Evolutionary conservation across 2,888 invertebrate species (phyloP).

Genomic region (Gandaritis pyraliata): DNA sequence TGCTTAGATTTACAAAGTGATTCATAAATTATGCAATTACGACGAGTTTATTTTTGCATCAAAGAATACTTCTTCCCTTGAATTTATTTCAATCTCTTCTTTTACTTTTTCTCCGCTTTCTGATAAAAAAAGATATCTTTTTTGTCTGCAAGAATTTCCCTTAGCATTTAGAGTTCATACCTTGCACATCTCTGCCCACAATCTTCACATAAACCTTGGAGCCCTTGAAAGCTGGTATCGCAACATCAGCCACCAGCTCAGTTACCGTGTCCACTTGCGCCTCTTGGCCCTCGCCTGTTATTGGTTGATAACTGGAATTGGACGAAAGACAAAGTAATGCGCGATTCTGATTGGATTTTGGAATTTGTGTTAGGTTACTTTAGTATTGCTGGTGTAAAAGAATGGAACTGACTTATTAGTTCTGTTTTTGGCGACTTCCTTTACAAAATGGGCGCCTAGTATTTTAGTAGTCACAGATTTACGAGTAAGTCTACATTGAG

Average conservation of each 20-base stretch:
- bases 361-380: neutral
- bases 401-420: too few relatives aligned
- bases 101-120: too few relatives aligned
- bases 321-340: neutral
- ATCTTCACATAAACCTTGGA: conserved; percentile 71
- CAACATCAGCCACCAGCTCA: conserved; percentile 61
- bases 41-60: too few relatives aligned
- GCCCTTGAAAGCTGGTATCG: conserved; percentile 61
- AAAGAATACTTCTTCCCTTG: too few relatives aligned
- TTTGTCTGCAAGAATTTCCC: neutral
- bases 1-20: too few relatives aligned
- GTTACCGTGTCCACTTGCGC: conserved; percentile 47
- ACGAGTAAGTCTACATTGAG: too few relatives aligned
- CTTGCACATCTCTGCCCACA: conserved; percentile 70
- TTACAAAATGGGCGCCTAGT: too few relatives aligned
- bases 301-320: conserved; percentile 68
- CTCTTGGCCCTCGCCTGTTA: conserved; percentile 52
- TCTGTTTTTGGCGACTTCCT: too few relatives aligned
- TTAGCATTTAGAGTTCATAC: conserved; percentile 45
- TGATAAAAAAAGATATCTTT: neutral
- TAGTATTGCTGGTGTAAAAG: too few relatives aligned
- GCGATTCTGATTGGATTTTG: neutral
- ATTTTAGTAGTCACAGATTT: too few relatives aligned
- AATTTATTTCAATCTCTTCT: neutral
- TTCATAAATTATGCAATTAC: too few relatives aligned